phyloP scores from a whole-genome alignment of 2,113 vertebrate species.

The Neogale vison region DNA sequence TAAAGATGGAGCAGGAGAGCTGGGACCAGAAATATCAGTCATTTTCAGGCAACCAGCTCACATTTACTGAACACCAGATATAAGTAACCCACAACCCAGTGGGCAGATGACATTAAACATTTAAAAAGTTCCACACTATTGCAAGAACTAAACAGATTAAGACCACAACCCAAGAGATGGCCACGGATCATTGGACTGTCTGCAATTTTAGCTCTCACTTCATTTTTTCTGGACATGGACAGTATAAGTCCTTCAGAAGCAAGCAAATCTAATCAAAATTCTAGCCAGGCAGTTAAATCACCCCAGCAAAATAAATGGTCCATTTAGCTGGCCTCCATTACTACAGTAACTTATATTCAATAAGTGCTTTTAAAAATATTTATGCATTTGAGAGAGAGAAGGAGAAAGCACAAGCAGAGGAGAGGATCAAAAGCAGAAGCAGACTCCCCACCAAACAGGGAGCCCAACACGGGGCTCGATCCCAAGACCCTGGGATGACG shows the following conservation, averaged over 20 bases:
- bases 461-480: too few relatives aligned
- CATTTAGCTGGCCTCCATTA: neutral
- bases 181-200: neutral
- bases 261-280: neutral
- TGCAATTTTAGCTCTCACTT: neutral
- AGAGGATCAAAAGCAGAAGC: too few relatives aligned
- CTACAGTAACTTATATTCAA: neutral
- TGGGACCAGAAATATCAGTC: neutral
- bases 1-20: neutral
- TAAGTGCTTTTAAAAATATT: neutral
- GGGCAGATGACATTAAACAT: neutral
- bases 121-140: neutral
- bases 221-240: neutral
- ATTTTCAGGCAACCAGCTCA: neutral
- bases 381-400: too few relatives aligned
- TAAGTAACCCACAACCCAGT: neutral
- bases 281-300: neutral
- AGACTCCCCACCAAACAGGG: too few relatives aligned
- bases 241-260: neutral
- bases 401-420: too few relatives aligned
- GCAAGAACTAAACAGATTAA: neutral
- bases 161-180: neutral
- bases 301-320: neutral
- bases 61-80: neutral
- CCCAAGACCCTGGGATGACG: too few relatives aligned